Evolutionary conservation across 1,140 invertebrate species (phyloP).

Genomic region (Aphidius gifuensis): DNA sequence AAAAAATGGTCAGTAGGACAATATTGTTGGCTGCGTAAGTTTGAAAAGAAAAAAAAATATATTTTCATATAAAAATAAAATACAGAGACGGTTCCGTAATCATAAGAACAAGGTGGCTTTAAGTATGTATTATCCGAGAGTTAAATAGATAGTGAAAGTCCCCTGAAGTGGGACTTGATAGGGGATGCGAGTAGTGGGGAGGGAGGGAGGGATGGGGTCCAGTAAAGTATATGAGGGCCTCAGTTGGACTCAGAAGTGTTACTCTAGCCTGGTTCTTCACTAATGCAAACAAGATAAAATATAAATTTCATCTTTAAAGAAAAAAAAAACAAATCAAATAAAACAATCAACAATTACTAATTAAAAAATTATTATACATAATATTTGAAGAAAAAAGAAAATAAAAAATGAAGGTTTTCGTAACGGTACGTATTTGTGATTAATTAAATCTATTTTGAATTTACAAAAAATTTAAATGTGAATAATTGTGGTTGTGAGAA

Average conservation of each 20-base stretch:
- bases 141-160: conserved; percentile 54
- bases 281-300: conserved; percentile 42
- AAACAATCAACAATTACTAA: conserved; percentile 7
- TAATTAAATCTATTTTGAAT: conserved; percentile 1
- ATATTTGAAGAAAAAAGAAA: conserved; percentile 14
- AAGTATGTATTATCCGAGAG: conserved; percentile 16
- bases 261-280: conserved; percentile 52
- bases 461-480: not conserved
- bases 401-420: conserved; percentile 39
- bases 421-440: conserved; percentile 42
- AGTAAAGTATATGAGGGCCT: conserved; percentile 56
- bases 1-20: conserved; percentile 4
- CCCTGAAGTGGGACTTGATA: conserved; percentile 32
- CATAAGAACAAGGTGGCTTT: conserved; percentile 38
- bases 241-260: conserved; percentile 45
- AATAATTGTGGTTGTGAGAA: not conserved
- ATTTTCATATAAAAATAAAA: not conserved
- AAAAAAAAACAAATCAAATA: conserved; percentile 3
- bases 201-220: conserved; percentile 36
- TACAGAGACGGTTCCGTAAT: conserved; percentile 36
- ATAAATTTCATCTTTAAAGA: not conserved
- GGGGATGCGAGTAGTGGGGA: conserved; percentile 28
- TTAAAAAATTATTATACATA: conserved; percentile 5
- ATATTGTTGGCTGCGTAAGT: not conserved
- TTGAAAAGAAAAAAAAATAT: not conserved